Evolutionary conservation across 2,113 vertebrate genomes (phyloP).

Genomic region (Centropristis striata): DNA sequence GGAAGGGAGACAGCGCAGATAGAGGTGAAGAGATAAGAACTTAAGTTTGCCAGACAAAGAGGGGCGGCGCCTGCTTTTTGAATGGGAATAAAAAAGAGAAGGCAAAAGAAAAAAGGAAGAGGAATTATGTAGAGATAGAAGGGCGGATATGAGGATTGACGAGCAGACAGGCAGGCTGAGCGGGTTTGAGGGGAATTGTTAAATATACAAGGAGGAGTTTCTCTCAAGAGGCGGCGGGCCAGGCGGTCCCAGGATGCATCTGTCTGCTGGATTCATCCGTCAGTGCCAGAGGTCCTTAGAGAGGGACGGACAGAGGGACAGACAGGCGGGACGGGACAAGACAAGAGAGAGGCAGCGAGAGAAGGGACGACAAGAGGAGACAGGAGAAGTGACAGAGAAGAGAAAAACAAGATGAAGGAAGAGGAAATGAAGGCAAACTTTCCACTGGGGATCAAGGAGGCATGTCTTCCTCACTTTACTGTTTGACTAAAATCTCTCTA

Average conservation of each 20-base stretch:
- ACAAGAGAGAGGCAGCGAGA: constrained; percentile 1
- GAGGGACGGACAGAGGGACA: constrained; percentile 23
- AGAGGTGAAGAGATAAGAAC: constrained; percentile 72
- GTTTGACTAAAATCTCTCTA: not conserved
- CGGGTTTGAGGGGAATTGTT: constrained; percentile 31
- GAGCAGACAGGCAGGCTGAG: constrained; percentile 32
- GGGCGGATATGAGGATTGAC: constrained; percentile 38
- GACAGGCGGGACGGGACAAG: constrained; percentile 5
- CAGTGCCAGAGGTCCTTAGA: constrained; percentile 41
- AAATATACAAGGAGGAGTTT: constrained; percentile 41
- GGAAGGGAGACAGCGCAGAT: constrained; percentile 28
- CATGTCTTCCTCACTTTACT: not conserved
- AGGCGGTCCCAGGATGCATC: constrained; percentile 36
- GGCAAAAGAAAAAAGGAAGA: constrained; percentile 20
- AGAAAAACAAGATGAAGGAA: constrained; percentile 14
- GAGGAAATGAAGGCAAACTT: not conserved
- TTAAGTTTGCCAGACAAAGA: constrained; percentile 60
- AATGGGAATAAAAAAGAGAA: constrained; percentile 39
- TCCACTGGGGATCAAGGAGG: not conserved
- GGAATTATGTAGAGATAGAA: constrained; percentile 26
- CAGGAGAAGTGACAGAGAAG: not conserved
- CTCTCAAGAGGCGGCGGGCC: constrained; percentile 41
- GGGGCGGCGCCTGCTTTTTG: constrained; percentile 24
- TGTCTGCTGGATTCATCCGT: constrained; percentile 59
- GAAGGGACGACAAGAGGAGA: constrained; percentile 5